phyloP scores from a whole-genome alignment of 2,888 invertebrate genomes.

The Caenorhabditis becei region DNA sequence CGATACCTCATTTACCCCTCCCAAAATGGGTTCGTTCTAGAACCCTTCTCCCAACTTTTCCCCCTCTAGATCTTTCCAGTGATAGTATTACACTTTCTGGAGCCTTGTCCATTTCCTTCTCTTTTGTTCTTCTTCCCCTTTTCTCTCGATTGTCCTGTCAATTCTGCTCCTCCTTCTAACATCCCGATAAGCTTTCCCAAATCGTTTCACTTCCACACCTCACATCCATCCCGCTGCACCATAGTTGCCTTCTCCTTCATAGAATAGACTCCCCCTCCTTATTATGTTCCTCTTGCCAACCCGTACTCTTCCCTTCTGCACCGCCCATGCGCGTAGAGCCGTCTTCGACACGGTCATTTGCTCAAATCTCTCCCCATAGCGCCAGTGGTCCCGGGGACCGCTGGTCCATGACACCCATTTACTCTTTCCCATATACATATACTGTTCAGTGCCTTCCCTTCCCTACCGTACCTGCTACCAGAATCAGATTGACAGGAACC shows the following conservation, averaged over 20 bases:
- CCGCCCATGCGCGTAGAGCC: slow-evolving; percentile 53
- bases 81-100: slow-evolving; percentile 46
- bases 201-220: slow-evolving; percentile 38
- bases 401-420: slow-evolving; percentile 40
- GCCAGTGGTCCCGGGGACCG: slow-evolving; percentile 1
- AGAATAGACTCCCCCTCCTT: slow-evolving; percentile 22
- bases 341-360: slow-evolving; percentile 34
- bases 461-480: background rate
- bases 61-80: slow-evolving; percentile 35
- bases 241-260: slow-evolving; percentile 46
- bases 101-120: slow-evolving; percentile 14
- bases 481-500: background rate
- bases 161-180: slow-evolving; percentile 2
- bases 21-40: slow-evolving; percentile 29
- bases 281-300: slow-evolving; percentile 37
- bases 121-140: background rate
- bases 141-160: too few species aligned
- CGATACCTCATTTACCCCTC: background rate
- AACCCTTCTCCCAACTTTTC: background rate
- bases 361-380: slow-evolving; percentile 25
- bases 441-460: slow-evolving; percentile 8
- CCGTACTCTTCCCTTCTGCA: background rate
- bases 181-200: slow-evolving; percentile 54
- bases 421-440: slow-evolving; percentile 20
- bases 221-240: slow-evolving; percentile 42